Base-by-base conservation (phyloP, 2,113 vertebrate genomes). In the Morone chrysops region DNA sequence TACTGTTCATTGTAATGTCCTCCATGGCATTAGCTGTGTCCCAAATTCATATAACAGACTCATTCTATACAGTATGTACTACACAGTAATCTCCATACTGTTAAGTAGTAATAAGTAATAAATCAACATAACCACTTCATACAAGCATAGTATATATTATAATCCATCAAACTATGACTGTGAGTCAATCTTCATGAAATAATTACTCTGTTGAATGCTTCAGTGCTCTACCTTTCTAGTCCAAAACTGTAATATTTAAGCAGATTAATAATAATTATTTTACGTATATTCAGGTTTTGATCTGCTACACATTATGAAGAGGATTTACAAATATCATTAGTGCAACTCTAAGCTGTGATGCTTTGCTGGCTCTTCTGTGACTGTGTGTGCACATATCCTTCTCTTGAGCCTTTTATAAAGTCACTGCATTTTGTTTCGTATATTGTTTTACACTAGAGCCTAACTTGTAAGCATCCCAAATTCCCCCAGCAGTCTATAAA, bases 291-390 rank as follows among this genome's bases (percentile, higher is more conserved):
- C 45, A 68, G 66, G 45, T 22, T 74, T 48, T 20, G 57, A 61
- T 17, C 56, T 12, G 18, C 18, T 41, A n/a, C 61, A 63, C 61
- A 43, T 25, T 31, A 45, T 25, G 36, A 63, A 41, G 59, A 63
- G 59, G 36, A 75, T 63, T 75, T 63, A 11, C 2, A 75, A 63
- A 75, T 25, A 40, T 36, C n/a, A 53, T 65, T 75, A 75, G 65
- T 25, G 60, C 72, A 16, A 17, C 45, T 51, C 72, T 51, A 22
- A 18, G 61, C 48, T 45, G 74, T 1, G 45, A 51, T 62, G 71
- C 38, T 31, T 56, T 61, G 18, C 59, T 40, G 59, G 18, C 47
- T 48, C 47, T 75, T 0, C 50, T 40, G 18, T 43, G 38, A 17
- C 38, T 31, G 54, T 1, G 51, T 51, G 45, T 18, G 73, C 10